Evolutionary conservation across 2,888 invertebrate species (phyloP).

Genomic region (Hydropsyche betteni): DNA sequence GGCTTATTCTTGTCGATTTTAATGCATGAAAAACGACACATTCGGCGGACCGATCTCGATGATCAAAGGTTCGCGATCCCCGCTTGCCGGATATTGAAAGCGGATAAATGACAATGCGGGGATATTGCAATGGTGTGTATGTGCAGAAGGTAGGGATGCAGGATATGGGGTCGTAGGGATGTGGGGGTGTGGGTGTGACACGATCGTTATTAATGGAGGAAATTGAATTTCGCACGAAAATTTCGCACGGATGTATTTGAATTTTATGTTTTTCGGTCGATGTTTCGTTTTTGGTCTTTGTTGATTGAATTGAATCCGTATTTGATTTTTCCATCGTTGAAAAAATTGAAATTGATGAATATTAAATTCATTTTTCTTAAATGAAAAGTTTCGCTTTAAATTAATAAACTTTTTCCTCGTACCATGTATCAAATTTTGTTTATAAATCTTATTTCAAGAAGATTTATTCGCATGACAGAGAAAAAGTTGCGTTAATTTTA

Average conservation of each 20-base stretch:
- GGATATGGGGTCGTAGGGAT: too few relatives aligned
- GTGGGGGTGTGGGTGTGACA: neutral
- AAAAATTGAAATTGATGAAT: too few relatives aligned
- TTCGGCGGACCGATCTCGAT: neutral
- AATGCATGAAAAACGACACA: neutral
- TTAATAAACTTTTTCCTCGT: too few relatives aligned
- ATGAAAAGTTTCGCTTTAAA: too few relatives aligned
- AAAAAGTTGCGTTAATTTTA: too few relatives aligned
- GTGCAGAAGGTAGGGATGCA: too few relatives aligned
- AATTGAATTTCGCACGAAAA: slow-evolving; percentile 21
- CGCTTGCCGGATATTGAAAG: slow-evolving; percentile 18
- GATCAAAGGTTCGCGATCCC: slow-evolving; percentile 9
- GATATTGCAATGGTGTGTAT: slow-evolving; percentile 16
- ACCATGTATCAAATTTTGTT: too few relatives aligned
- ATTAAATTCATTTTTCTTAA: too few relatives aligned
- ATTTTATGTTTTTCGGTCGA: neutral
- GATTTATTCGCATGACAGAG: too few relatives aligned
- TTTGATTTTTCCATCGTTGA: too few relatives aligned
- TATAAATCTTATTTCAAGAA: too few relatives aligned
- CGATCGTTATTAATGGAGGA: slow-evolving; percentile 17
- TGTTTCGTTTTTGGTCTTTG: neutral
- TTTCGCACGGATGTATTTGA: neutral
- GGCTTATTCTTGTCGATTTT: neutral
- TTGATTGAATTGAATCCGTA: too few relatives aligned
- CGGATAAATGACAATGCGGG: slow-evolving; percentile 34